Percentiles rank a stretch among this genome's conserved stretches.
These are phyloP conservation scores for Pararge aegeria DNA, from an alignment of 1,140 invertebrate genomes.

Conservation along the genomic window DNA sequence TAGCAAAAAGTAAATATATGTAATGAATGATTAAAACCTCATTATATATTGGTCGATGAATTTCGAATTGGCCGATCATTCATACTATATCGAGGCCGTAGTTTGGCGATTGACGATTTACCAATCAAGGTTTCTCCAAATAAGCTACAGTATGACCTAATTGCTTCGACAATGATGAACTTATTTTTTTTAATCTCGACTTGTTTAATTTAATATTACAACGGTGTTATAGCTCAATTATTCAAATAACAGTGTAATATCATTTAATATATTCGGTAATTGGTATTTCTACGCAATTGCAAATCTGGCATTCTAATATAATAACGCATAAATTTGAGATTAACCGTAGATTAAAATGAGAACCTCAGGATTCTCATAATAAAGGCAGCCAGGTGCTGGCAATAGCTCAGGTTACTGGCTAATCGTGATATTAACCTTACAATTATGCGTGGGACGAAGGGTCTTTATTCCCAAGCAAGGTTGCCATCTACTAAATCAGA, in stretches of 20 bases:
- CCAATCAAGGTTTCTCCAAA: no score
- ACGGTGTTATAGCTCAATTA: no score
- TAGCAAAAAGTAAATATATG: no score
- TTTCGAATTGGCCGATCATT: no score
- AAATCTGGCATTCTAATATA: slow-evolving; percentile 7
- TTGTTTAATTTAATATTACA: background rate
- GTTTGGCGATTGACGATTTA: no score
- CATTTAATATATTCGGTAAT: background rate
- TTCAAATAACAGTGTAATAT: background rate
- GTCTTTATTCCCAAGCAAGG: background rate
- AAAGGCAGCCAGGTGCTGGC: slow-evolving; percentile 29
- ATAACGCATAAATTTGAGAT: slow-evolving; percentile 24
- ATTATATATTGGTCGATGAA: no score
- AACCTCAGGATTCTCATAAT: slow-evolving; percentile 20
- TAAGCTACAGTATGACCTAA: no score
- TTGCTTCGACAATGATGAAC: no score
- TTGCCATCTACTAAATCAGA: background rate
- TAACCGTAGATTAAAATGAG: slow-evolving; percentile 19
- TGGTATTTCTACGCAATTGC: background rate
- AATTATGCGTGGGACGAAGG: slow-evolving; percentile 40
- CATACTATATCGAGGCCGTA: no score
- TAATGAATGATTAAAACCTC: no score
- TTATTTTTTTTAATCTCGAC: no score
- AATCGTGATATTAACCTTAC: slow-evolving; percentile 43
- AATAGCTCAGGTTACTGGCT: slow-evolving; percentile 32